These are phyloP conservation scores for Crambe crambe DNA, from an alignment of 37 sponge, comb jelly and placozoan species.

Conservation along the genomic window DNA sequence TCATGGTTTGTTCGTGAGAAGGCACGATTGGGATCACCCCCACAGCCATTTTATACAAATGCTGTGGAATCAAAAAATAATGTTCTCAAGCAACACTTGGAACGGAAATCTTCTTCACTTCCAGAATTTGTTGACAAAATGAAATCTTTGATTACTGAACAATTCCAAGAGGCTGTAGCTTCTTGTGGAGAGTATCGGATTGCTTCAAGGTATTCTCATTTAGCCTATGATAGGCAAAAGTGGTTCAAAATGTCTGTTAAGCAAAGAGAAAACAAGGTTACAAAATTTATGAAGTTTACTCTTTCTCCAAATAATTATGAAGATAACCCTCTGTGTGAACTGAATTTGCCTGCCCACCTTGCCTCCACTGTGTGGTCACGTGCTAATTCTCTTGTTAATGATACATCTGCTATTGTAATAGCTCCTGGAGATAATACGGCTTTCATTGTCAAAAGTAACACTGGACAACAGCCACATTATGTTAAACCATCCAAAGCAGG, in stretches of 20 bases:
- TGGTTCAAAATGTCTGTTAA: slow-evolving; percentile 30
- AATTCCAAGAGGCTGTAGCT: slow-evolving; percentile 28
- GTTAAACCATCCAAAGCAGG: background rate
- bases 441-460: background rate
- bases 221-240: background rate
- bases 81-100: slow-evolving; percentile 14
- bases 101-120: background rate
- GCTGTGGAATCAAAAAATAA: slow-evolving; percentile 41
- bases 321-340: background rate
- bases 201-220: background rate
- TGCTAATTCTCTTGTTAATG: background rate
- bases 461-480: background rate
- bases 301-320: background rate
- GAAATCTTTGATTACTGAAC: slow-evolving; percentile 8
- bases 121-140: slow-evolving; percentile 41
- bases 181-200: slow-evolving; percentile 27
- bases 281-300: slow-evolving; percentile 9
- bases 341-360: background rate
- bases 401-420: background rate
- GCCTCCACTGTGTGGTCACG: background rate
- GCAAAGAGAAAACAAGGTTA: slow-evolving; percentile 5
- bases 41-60: slow-evolving; percentile 41
- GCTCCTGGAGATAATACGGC: background rate
- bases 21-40: slow-evolving; percentile 35
- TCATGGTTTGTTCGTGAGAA: background rate